phyloP scores from a whole-genome alignment of 1,140 invertebrate species.

The Schlechtendalia chinensis region DNA sequence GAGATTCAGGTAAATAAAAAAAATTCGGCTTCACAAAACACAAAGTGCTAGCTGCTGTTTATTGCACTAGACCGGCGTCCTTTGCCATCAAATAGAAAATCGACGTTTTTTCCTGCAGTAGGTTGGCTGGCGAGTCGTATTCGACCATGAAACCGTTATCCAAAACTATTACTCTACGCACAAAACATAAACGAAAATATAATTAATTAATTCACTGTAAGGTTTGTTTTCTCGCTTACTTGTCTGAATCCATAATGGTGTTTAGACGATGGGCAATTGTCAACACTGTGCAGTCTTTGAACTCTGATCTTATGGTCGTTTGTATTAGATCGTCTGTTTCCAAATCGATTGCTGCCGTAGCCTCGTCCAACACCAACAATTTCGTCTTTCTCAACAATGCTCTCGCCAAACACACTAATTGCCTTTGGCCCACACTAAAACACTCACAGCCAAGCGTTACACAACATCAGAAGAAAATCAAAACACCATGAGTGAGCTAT shows the following conservation, averaged over 20 bases:
- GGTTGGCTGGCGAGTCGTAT: constrained; percentile 72
- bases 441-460: constrained; percentile 28
- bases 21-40: too few species aligned
- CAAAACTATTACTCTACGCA: constrained; percentile 80
- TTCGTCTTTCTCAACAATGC: constrained; percentile 87
- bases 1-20: too few species aligned
- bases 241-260: constrained; percentile 89
- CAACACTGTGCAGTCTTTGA: constrained; percentile 84
- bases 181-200: constrained; percentile 54
- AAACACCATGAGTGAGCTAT: too few species aligned
- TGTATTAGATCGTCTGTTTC: constrained; percentile 90
- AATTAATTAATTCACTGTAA: not conserved
- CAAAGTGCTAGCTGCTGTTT: too few species aligned
- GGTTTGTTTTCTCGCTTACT: constrained; percentile 50
- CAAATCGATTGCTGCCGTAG: constrained; percentile 88
- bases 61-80: constrained; percentile 73
- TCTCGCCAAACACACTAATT: constrained; percentile 84
- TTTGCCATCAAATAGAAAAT: constrained; percentile 92
- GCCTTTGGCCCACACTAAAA: constrained; percentile 75
- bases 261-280: constrained; percentile 94
- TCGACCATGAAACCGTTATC: constrained; percentile 81
- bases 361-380: constrained; percentile 87
- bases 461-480: too few species aligned
- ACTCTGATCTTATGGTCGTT: constrained; percentile 83
- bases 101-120: constrained; percentile 74